Base-by-base conservation (phyloP, 2,888 invertebrate species). In the Crematogaster levior region DNA sequence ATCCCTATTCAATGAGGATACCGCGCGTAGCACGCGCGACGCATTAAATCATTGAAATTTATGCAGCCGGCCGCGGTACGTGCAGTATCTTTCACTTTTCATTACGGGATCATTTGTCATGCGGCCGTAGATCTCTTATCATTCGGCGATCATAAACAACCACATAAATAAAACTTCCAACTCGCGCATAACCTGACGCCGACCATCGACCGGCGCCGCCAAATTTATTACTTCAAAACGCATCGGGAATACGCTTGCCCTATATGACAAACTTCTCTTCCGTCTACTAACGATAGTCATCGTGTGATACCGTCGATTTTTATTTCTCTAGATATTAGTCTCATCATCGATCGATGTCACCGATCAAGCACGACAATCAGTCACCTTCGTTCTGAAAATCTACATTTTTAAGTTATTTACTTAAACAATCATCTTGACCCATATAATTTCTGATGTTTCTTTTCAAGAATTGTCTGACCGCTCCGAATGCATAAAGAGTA, bases 31-130 rank as follows among this genome's bases (percentile, higher is more conserved):
- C 86, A 84, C 90, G 90, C 86, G 91, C 92, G 92, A 91, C 92
- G 92, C 93, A 93, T 93, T 94, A 94, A 94, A 94, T 94, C 94
- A 94, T 94, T 93, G 93, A 94, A 94, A 94, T 94, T 94, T 94
- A 94, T 94, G 93, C 94, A 92, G 90, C 91, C 91, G 90, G 82
- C 72, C 85, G 86, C 82, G 90, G 88, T 89, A 87, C 90, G 92
- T 91, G 92, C 93, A 92, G 94, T 94, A 94, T 94, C 94, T 94
- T 94, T 94, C 94, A 94, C 94, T 94, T 94, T 94, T 94, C 94
- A 94, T 94, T 94, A 94, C 92, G 93, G 93, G 92, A 94, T 94
- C 94, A 94, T 94, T 94, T 94, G 94, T 94, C 94, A 94, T 93
- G 92, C 92, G 92, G 90, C 93, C 93, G 92, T 91, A 93, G 93